Evolutionary conservation across 2,797 vertebrate species (phyloP).

Genomic region (Buceros bicornis): DNA sequence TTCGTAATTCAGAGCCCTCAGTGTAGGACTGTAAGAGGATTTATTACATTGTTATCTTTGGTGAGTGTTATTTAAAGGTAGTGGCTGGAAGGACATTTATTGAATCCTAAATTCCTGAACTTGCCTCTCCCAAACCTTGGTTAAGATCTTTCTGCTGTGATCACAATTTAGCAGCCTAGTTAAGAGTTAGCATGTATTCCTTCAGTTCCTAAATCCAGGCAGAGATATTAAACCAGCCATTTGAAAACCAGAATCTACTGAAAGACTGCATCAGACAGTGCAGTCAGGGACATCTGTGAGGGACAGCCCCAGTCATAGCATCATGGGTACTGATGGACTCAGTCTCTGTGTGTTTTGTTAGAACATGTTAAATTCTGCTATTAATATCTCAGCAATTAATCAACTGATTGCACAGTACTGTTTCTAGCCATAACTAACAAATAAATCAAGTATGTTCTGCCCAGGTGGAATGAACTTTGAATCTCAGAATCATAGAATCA

Average conservation of each 20-base stretch:
- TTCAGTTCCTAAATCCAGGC: neutral
- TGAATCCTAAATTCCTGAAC: neutral
- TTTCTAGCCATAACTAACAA: neutral
- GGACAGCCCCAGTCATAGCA: neutral
- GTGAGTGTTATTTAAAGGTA: neutral
- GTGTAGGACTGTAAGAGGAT: neutral
- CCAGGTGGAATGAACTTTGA: neutral
- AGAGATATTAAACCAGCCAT: neutral
- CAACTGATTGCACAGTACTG: neutral
- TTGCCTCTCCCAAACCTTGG: neutral
- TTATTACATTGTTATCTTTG: neutral
- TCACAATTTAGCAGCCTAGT: neutral
- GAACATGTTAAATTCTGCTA: neutral
- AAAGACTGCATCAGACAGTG: neutral
- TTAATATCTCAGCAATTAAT: neutral
- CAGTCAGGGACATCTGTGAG: neutral
- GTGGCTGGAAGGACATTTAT: neutral
- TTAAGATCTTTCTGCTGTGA: neutral
- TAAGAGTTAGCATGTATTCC: neutral
- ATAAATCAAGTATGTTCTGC: neutral
- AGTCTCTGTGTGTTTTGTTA: neutral
- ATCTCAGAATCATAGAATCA: neutral
- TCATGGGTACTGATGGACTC: neutral
- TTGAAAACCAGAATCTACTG: neutral
- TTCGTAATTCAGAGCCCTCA: slow-evolving; percentile 8